Base-by-base conservation (phyloP, 1,140 invertebrate genomes). In the Zaprionus nigranus region DNA sequence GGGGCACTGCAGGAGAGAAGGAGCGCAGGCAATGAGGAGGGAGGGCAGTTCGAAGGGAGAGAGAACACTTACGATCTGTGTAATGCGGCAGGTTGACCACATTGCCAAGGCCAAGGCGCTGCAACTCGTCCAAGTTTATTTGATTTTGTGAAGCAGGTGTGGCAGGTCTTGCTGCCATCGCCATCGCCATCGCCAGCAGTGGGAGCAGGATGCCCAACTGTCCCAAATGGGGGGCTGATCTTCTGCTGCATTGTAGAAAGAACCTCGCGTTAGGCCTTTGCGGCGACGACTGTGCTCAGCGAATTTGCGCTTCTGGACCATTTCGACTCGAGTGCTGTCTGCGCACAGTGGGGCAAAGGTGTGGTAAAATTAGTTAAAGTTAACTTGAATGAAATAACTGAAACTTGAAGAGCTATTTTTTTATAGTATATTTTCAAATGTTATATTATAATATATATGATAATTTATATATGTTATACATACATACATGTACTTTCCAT, bases 81-180 rank as follows among this genome's bases (percentile, higher is more conserved):
- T 85, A 90, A 7, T 75, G 53, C 3, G 85, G 85, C 30, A 85
- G 38, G 53, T 82, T 82, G 63, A 86, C 24, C 5, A 85, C 59
- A 54, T 90, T 90, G 7, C 85, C 86, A 9, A 90, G 26, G 0
- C 85, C 85, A 46, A 90, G 24, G 22, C 56, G 72, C 3, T 57
- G 46, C n/a, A 90, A 26, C 9, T 56, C 58, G 11, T 82, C 63
- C 15, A 79, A 5, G 7, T 65, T 38, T n/a, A 58, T 38, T 13
- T 26, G 24, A 4, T 26, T 26, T 5, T 56, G 40, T 34, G 38
- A 15, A 6, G 5, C 34, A 9, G 40, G 28, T 12, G 17, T 26
- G 54, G 34, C 20, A 24, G 59, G 11, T n/a, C 36, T 36, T 9
- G 26, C 46, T n/a, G 59, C 12, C 43, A 54, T 5, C 38, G 34